phyloP scores from a whole-genome alignment of 2,888 invertebrate genomes.

The Metallyticus violacea region DNA sequence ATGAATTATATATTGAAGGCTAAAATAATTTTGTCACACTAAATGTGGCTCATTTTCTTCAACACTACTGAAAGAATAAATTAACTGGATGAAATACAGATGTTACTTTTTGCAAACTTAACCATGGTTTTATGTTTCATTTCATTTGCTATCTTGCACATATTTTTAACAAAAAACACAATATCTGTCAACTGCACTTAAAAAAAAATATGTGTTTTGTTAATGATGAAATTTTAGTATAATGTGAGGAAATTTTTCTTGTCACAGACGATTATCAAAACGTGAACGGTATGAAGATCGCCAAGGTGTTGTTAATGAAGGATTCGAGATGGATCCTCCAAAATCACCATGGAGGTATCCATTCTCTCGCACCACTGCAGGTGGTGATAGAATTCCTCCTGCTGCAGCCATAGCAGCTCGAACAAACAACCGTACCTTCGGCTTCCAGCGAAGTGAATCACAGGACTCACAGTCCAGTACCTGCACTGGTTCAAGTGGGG shows the following conservation, averaged over 20 bases:
- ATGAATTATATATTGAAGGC: too few relatives aligned
- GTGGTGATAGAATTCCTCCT: not conserved
- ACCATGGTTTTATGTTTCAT: too few relatives aligned
- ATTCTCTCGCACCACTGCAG: conserved; percentile 43
- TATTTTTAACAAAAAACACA: too few relatives aligned
- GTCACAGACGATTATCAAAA: conserved; percentile 40
- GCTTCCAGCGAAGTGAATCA: conserved; percentile 37
- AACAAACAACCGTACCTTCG: not conserved
- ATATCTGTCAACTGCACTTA: not conserved
- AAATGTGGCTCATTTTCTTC: too few relatives aligned
- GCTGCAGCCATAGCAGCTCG: not conserved
- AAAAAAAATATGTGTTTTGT: not conserved
- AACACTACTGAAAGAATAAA: too few relatives aligned
- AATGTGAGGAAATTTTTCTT: not conserved
- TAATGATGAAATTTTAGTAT: not conserved
- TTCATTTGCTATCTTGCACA: too few relatives aligned
- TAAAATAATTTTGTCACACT: not conserved
- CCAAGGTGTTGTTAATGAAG: conserved; percentile 65
- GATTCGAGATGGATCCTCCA: conserved; percentile 64
- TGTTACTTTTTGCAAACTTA: too few relatives aligned
- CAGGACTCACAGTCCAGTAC: conserved; percentile 40
- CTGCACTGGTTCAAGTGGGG: conserved; percentile 32
- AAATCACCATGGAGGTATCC: conserved; percentile 77
- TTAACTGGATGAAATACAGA: too few relatives aligned
- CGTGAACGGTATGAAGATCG: conserved; percentile 42